Evolutionary conservation across 2,888 invertebrate species (phyloP), one percentile per base, ranked within the genome.

Genomic region (Sarcophaga variegata): DNA sequence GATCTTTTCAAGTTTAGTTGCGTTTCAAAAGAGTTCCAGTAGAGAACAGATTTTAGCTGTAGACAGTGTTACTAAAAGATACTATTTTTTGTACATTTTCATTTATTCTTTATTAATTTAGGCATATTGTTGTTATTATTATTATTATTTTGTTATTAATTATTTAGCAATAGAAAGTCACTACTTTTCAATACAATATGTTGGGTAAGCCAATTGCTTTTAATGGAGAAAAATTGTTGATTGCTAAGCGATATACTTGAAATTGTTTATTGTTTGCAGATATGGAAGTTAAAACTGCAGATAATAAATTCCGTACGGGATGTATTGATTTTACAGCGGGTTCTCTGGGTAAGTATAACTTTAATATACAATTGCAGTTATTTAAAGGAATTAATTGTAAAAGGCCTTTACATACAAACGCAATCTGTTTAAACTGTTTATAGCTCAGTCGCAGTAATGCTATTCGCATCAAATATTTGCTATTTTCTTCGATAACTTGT

Each of bases 261-360:
- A 67, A 85, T 10, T 27, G 54, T 49, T 64, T 70, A 27, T 27
- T 64, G 67, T 14, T 81, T 78, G 22, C 79, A 87, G 87, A 87
- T 76, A 62, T 81, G 60, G 72, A 64, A 77, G 45, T 81, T 60
- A 77, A 83, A 66, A 79, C 66, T 17, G 54, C 62, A 54, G 37
- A 78, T 67, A 71, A 64, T 59, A 89, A 87, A 85, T 86, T 89
- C 80, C 88, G 83, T 27, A 89, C 83, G 27, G 96, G 96, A 54
- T 88, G 96, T 17, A 97, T 97, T 90, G 97, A 98, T 93, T 97
- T 98, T 90, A 94, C 95, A 22, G 96, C 97, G 87, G 98, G 98
- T 88, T 97, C 97, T 66, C 92, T 97, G 88, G 97, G 97, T 97
- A 94, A 94, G 91, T 89, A 6, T 20, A 64, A 37, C 1, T 78